Evolutionary conservation across 2,888 invertebrate species (phyloP), one percentile per base, ranked within the genome.

Genomic region (Drosophila meridionalis): DNA sequence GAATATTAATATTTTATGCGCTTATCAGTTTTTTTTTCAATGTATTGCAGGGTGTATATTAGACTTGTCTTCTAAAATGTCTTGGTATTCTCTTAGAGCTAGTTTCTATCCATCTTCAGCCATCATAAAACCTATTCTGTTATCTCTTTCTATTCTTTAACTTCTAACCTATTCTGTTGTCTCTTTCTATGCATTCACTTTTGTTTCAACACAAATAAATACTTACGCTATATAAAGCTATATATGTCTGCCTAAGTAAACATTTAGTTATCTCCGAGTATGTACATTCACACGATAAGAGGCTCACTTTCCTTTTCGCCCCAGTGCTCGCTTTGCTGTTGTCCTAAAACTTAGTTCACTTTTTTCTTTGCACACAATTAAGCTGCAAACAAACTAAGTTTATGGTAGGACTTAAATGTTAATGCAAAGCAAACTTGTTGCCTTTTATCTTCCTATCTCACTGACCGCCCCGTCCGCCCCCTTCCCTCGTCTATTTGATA

Each of bases 361-460:
- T 74, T 70, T 69, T 67, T 61, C 60, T 59, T 83, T 78, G 66
- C 78, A 69, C 76, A 56, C 82, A 89, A 82, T 87, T 89, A 83
- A 78, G 87, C 87, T 75, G 78, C 83, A 78, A 83, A 75, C 65
- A 88, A 88, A 74, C 70, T 70, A 76, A 76, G 61, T 85, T 85
- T 76, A 61, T 75, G 65, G 58, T 61, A 62, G 61, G 59, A 77
- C 76, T 70, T 66, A 69, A 62, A 73, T 79, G 77, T 64, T 74
- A 85, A 80, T 87, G 72, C 83, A 85, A 73, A 80, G 74, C 57
- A 80, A 88, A 85, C 84, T 85, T 85, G 83, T 88, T 86, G 81
- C 71, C 72, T 67, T 70, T 62, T 66, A 53, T 64, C 58, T 66
- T 7, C 64, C 8, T 28, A 42, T 52, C 57, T 32, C 47, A 8